Evolutionary conservation across 2,888 invertebrate genomes (phyloP), one percentile per base, ranked within the genome.

Genomic region (Lasiommata megera): DNA sequence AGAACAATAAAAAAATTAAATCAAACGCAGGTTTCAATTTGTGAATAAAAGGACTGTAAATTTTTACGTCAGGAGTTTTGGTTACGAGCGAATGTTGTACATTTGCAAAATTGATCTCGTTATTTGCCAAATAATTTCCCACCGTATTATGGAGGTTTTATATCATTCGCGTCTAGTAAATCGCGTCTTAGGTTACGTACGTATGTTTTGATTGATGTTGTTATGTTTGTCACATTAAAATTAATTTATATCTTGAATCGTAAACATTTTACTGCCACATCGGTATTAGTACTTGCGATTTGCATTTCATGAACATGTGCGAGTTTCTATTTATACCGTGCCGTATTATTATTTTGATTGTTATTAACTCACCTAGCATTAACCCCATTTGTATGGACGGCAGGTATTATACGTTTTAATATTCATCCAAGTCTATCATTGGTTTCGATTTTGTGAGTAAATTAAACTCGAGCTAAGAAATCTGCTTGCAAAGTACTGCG

Each of bases 161-260:
- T 16, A 7, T 36, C 36, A 50, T 18, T 48, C 11, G 12, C 71
- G 57, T 73, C 73, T 70, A 66, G 34, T 18, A 37, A 37, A 66
- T 28, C 23, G 8, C 23, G 34, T n/a, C n/a, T n/a, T n/a, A n/a
- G n/a, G n/a, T n/a, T n/a, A n/a, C n/a, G 38, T 48, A 23, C 3
- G 34, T 37, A 41, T 41, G 37, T 37, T 59, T 41, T 56, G 57
- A 71, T 69, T 74, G 70, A 54, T 56, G 43, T 46, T 47, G 54
- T 60, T 57, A 53, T 73, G 76, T 79, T 77, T 78, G 79, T 77
- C 76, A 69, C 73, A 73, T 77, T 73, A 71, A 71, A 73, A 72
- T 76, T 77, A 70, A 79, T 80, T 81, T 80, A 79, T 80, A 79
- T 79, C 73, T 71, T 62, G 68, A 77, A 80, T 79, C 83, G 80